A percentile compares a stretch with the other conserved stretches of the same genome.
Evolutionary conservation across 2,113 vertebrate species (phyloP).

Genomic region (Phodopus roborovskii): DNA sequence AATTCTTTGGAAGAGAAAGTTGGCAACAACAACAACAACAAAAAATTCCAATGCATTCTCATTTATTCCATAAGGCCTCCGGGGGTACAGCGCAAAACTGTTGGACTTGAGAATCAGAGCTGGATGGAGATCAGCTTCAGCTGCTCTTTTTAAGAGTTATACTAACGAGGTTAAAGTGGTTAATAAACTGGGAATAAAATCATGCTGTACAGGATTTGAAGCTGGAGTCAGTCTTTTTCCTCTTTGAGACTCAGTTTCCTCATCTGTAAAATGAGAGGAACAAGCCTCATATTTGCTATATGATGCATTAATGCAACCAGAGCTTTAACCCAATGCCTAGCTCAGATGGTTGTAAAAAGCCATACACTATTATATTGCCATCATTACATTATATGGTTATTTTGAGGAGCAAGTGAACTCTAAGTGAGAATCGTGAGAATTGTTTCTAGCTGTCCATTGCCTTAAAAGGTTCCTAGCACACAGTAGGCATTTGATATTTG

Average conservation of each 20-base stretch:
- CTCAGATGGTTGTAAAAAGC: background rate
- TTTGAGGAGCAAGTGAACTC: slow-evolving; percentile 38
- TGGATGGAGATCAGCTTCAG: background rate
- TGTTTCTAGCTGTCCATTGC: background rate
- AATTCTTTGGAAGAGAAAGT: slow-evolving; percentile 67
- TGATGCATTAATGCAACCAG: slow-evolving; percentile 8
- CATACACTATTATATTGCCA: background rate
- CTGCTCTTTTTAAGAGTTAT: slow-evolving; percentile 30
- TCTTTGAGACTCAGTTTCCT: slow-evolving; percentile 40
- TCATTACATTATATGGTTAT: slow-evolving; percentile 5
- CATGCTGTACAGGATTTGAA: background rate
- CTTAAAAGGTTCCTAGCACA: slow-evolving; percentile 16
- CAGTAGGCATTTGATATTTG: slow-evolving; percentile 36
- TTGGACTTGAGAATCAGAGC: background rate
- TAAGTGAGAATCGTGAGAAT: background rate
- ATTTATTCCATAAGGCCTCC: background rate
- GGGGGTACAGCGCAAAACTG: background rate
- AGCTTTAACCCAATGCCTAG: background rate
- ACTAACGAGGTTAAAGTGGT: background rate
- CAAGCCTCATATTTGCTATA: background rate
- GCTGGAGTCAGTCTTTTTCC: background rate
- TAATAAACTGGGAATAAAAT: background rate
- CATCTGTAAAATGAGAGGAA: slow-evolving; percentile 30
- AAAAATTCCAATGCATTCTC: slow-evolving; percentile 52
- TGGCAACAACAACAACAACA: background rate